Conservation (phyloP, 1,140 invertebrate species). For the Leucophenga varia region DNA sequence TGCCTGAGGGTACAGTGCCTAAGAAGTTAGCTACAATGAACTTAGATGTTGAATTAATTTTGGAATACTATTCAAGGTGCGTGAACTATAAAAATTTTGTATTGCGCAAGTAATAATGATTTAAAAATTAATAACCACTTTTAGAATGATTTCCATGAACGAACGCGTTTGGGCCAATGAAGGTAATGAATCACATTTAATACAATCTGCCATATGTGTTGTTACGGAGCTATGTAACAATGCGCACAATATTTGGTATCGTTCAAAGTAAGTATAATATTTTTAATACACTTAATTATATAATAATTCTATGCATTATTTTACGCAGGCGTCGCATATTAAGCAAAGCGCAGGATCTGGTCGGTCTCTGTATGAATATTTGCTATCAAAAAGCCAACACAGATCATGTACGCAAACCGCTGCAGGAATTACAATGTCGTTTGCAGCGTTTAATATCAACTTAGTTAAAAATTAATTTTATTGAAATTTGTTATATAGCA, state of each 20-base stretch:
- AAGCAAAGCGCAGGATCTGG: slow-evolving; percentile 67
- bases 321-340: slow-evolving; percentile 61
- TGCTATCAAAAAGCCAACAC: slow-evolving; percentile 70
- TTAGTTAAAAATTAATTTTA: too few relatives aligned
- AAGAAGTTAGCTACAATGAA: slow-evolving; percentile 69
- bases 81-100: slow-evolving; percentile 30
- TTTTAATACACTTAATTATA: slow-evolving; percentile 8
- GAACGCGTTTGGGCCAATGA: slow-evolving; percentile 75
- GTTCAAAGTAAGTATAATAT: slow-evolving; percentile 34
- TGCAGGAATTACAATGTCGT: slow-evolving; percentile 54
- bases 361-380: slow-evolving; percentile 66
- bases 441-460: slow-evolving; percentile 39
- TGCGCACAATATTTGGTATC: slow-evolving; percentile 33
- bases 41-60: slow-evolving; percentile 68
- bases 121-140: not conserved
- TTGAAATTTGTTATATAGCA: too few relatives aligned
- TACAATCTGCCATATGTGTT: slow-evolving; percentile 67
- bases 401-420: slow-evolving; percentile 46
- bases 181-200: slow-evolving; percentile 76
- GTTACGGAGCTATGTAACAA: slow-evolving; percentile 62
- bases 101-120: not conserved
- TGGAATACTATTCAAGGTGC: slow-evolving; percentile 73
- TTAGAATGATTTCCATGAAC: slow-evolving; percentile 69
- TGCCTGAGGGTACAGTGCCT: slow-evolving; percentile 69
- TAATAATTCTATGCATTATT: slow-evolving; percentile 13